Conservation (phyloP, 2,797 vertebrate species). For the Paedocypris micromegethes region DNA sequence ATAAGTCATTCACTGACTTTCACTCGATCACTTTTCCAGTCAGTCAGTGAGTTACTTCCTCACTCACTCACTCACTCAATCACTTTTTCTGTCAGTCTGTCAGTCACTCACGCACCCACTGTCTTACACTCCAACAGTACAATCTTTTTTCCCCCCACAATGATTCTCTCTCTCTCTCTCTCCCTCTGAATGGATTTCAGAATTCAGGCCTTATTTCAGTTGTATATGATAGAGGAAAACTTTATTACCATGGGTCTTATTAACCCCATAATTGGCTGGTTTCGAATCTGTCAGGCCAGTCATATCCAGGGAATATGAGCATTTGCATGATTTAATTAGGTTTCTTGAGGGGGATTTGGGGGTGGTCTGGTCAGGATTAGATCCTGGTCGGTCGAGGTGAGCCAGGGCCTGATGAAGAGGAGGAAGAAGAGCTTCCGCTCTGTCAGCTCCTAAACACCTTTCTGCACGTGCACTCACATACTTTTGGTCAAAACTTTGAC, state of each 20-base stretch:
- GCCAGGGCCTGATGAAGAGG: conserved; percentile 16
- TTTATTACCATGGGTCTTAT: conserved; percentile 51
- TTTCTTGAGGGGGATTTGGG: conserved; percentile 32
- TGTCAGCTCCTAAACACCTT: conserved; percentile 37
- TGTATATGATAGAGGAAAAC: conserved; percentile 32
- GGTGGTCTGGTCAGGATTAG: conserved; percentile 26
- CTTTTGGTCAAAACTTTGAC: neutral
- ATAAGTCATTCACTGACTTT: too few species aligned
- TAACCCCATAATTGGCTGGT: conserved; percentile 48
- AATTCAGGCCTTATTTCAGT: conserved; percentile 36
- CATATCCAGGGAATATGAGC: conserved; percentile 47
- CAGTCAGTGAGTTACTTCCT: too few species aligned
- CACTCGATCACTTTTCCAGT: too few species aligned
- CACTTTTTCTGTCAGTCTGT: too few species aligned
- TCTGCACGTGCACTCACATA: conserved; percentile 12
- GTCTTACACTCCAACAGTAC: too few species aligned
- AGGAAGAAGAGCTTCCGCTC: conserved; percentile 26
- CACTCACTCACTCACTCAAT: too few species aligned
- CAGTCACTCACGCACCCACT: too few species aligned
- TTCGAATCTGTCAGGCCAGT: conserved; percentile 39
- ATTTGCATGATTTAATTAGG: conserved; percentile 55
- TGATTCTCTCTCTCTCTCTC: too few species aligned
- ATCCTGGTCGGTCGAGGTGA: conserved; percentile 34
- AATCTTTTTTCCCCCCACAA: too few species aligned
- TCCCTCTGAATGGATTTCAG: neutral